phyloP scores from a whole-genome alignment of 2,888 invertebrate species.

The Pseudococcus longispinus region DNA sequence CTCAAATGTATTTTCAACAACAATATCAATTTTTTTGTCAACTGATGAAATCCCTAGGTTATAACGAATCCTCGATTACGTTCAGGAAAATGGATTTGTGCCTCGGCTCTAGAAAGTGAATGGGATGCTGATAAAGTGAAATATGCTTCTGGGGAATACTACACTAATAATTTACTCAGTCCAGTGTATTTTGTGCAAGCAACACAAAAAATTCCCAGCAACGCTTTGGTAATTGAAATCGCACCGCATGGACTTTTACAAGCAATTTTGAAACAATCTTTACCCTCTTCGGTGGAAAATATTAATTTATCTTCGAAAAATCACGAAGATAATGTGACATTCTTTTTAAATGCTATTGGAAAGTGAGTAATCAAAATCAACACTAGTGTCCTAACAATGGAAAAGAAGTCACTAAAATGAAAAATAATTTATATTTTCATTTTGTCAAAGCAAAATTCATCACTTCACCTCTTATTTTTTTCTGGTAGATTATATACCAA shows the following conservation, averaged over 20 bases:
- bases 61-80: constrained; percentile 73
- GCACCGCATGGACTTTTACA: constrained; percentile 75
- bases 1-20: too few species aligned
- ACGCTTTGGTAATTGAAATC: constrained; percentile 73
- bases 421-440: too few species aligned
- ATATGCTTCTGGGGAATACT: constrained; percentile 73
- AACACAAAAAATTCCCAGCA: constrained; percentile 69
- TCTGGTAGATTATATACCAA: not conserved
- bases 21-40: not conserved
- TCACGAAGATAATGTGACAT: constrained; percentile 61
- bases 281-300: constrained; percentile 66
- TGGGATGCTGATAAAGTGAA: constrained; percentile 73
- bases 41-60: constrained; percentile 61
- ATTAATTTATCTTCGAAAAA: not conserved
- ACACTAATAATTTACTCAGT: constrained; percentile 82
- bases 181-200: constrained; percentile 70
- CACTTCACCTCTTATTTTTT: too few species aligned
- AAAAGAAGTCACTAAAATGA: too few species aligned
- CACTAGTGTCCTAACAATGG: too few species aligned
- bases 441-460: too few species aligned
- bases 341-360: constrained; percentile 65
- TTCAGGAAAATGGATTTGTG: constrained; percentile 82
- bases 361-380: too few species aligned
- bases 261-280: constrained; percentile 70
- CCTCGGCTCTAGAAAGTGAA: constrained; percentile 75